Evolutionary conservation across 2,797 vertebrate genomes (phyloP), one percentile per base, ranked within the genome.

Genomic region (Antrozous pallidus): DNA sequence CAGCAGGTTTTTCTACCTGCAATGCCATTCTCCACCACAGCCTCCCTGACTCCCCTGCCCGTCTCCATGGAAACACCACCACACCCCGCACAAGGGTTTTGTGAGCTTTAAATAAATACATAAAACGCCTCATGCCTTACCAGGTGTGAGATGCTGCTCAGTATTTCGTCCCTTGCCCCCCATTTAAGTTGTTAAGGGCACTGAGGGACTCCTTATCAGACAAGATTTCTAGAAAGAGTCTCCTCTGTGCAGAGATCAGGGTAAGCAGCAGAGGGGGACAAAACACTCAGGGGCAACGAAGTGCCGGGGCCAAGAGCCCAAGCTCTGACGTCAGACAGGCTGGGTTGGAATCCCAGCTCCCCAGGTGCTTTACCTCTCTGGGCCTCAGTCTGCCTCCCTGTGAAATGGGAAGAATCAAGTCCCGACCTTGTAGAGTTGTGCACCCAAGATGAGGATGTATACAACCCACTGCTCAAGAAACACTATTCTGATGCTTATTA

Each of bases 201-300:
- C 24, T 47, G 47, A 31, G 82, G 13, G 40, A 47, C 42, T 40
- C 40, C 65, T 40, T 11, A 49, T 36, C 49, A 58, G 42, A 71
- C 22, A 74, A 26, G 36, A n/a, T 61, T 40, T 47, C 49, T 75
- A 40, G 51, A 79, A 74, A 45, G 36, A 45, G 33, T 70, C 65
- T 78, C 49, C 65, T 9, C 18, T 88, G 40, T 31, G 42, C 16
- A 38, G 77, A 63, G 17, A 31, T 33, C 20, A 58, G 24, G 9
- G 16, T 0, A 16, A 4, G 36, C 3, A 2, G 0, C 2, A 54
- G n/a, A 12, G 28, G 28, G n/a, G 12, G 65, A 33, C 7, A 6
- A 11, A 38, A 18, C 3, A 2, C 14, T 1, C 20, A 2, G 12
- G 1, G 0, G 5, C 18, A 16, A 20, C 1, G 42, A 6, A 1